These are phyloP conservation scores for Zoroaster sp. DNA, from an alignment of 53 echinoderm and acorn worm genomes.

Conservation along the genomic window DNA sequence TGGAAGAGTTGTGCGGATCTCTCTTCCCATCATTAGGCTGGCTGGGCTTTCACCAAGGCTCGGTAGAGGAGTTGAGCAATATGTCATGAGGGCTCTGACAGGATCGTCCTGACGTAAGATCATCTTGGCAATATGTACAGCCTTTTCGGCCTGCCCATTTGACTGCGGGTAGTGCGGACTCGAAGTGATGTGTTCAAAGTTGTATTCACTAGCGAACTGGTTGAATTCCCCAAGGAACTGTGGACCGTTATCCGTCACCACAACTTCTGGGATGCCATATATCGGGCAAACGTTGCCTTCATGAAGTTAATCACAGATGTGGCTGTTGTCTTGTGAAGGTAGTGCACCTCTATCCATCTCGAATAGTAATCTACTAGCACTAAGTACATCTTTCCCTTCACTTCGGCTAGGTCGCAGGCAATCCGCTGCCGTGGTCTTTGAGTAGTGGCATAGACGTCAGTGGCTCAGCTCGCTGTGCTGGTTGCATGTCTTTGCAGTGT, in stretches of 20 bases:
- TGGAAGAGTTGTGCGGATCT: constrained; percentile 2
- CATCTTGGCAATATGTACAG: too few species aligned
- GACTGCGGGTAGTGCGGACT: constrained; percentile 35
- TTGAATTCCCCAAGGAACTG: too few species aligned
- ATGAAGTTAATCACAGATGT: constrained; percentile 25
- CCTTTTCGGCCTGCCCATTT: constrained; percentile 21
- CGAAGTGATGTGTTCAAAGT: constrained; percentile 5
- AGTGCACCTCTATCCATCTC: too few species aligned
- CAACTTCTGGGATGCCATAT: too few species aligned
- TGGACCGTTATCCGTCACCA: too few species aligned
- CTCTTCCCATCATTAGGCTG: constrained; percentile 18
- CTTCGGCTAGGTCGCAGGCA: too few species aligned
- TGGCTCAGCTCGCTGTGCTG: constrained; percentile 56
- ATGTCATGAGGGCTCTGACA: constrained; percentile 30
- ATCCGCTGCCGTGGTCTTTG: constrained; percentile 13
- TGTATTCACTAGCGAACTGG: too few species aligned
- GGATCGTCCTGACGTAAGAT: too few species aligned
- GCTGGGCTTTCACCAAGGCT: constrained; percentile 11
- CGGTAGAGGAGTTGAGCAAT: constrained; percentile 24
- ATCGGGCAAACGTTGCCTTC: background rate
- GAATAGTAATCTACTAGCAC: too few species aligned
- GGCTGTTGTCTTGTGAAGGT: constrained; percentile 2
- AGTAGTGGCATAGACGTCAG: constrained; percentile 30
- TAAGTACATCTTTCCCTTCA: too few species aligned
- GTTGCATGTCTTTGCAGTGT: constrained; percentile 51